These are phyloP conservation scores for Tachina lurida DNA, from an alignment of 2,888 invertebrate species.

Conservation along the genomic window DNA sequence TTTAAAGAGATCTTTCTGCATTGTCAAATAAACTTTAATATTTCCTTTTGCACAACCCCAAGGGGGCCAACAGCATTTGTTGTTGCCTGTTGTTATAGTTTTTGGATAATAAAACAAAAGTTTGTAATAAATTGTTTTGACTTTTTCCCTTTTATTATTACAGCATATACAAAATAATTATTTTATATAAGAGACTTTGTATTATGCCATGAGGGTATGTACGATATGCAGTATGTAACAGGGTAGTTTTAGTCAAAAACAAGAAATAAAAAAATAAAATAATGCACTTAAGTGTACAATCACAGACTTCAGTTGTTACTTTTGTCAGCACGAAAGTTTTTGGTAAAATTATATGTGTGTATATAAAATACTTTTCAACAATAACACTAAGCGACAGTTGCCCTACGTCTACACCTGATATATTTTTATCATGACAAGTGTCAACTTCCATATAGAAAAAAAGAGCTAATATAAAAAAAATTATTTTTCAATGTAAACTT, in stretches of 20 bases:
- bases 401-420: background rate
- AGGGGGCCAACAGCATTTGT: constrained; percentile 49
- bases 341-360: background rate
- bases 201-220: background rate
- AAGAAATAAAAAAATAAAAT: background rate
- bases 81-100: constrained; percentile 39
- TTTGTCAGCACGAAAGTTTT: constrained; percentile 48
- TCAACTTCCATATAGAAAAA: too few relatives aligned
- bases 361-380: constrained; percentile 20
- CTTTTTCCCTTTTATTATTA: constrained; percentile 66
- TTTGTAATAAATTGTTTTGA: constrained; percentile 69
- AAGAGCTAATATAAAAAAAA: too few relatives aligned
- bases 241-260: background rate
- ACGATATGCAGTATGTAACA: background rate
- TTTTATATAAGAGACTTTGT: constrained; percentile 42
- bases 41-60: constrained; percentile 16
- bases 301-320: constrained; percentile 22
- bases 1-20: background rate
- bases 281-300: constrained; percentile 45
- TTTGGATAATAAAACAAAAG: constrained; percentile 66
- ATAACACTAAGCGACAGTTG: background rate
- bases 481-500: too few relatives aligned
- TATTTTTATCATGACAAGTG: too few relatives aligned
- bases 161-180: constrained; percentile 45
- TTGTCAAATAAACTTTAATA: constrained; percentile 4